Base-by-base conservation (phyloP, 2,888 invertebrate species). In the Yponomeuta cagnagella region DNA sequence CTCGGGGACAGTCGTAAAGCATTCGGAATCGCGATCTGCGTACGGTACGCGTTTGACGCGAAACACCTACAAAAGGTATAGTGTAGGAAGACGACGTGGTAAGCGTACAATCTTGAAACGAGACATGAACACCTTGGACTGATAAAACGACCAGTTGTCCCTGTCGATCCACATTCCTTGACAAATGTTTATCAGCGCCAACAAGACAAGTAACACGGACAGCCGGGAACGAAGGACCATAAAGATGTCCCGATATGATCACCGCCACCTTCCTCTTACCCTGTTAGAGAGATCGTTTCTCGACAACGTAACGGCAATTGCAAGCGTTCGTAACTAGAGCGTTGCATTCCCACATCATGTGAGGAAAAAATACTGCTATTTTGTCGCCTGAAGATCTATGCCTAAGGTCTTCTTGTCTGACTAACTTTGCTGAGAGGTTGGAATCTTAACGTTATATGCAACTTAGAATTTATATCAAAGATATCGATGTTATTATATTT, bases 281-380 rank as follows among this genome's bases (percentile, higher is more conserved):
- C 52, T 68, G 33, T 30, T 30, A 33, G n/a, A 37, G 67, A 10
- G 10, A 37, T 58, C 52, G 64, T 23, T 64, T 10, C 64, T 12
- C 30, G 64, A 30, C 64, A 64, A 64, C 30, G 31, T 67, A 31
- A 71, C 73, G 73, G 79, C 82, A 84, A 75, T 76, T 74, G 80
- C 63, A 23, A 23, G 63, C 48, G 48, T 43, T 43, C 43, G 43
- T 81, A 89, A 89, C 79, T 88, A 75, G 89, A 88, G 87, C 90
- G 82, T 86, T 86, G 82, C 85, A 84, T 90, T 90, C 90, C 84
- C 90, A 90, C 86, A 85, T 82, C 52, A 5, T 15, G 15, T 15
- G 52, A 15, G 52, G 52, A 58, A 58, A 58, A 80, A 82, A 33
- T 48, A 68, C 71, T 15, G 71, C 71, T 71, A 48, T n/a, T 63